Evolutionary conservation across 30 jellyfish, hydroid and myxozoan species (phyloP).

Genomic region (Chrysaora quinquecirrha): DNA sequence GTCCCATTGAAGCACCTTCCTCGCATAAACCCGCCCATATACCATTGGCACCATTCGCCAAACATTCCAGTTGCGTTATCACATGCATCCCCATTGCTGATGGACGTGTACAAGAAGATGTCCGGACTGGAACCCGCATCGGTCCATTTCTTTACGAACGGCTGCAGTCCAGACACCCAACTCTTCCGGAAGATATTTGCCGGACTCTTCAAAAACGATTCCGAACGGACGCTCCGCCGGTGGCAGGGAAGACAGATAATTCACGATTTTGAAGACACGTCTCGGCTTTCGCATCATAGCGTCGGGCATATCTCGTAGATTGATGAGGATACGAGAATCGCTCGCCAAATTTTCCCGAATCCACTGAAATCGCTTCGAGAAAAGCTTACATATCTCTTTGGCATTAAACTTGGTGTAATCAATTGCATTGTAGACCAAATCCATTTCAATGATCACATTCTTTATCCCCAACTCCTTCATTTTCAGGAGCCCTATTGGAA

Average conservation of each 20-base stretch:
- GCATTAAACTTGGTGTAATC: slow-evolving; percentile 51
- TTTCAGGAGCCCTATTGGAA: slow-evolving; percentile 78
- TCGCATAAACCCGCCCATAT: slow-evolving; percentile 84
- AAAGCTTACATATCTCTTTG: slow-evolving; percentile 32
- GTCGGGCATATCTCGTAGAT: slow-evolving; percentile 74
- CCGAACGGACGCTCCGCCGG: slow-evolving; percentile 67
- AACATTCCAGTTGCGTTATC: slow-evolving; percentile 51
- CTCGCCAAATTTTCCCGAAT: slow-evolving; percentile 50
- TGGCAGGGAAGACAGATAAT: slow-evolving; percentile 71
- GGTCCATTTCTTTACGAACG: slow-evolving; percentile 74
- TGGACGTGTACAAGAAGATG: slow-evolving; percentile 81
- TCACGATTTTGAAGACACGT: slow-evolving; percentile 63
- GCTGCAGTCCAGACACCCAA: slow-evolving; percentile 83
- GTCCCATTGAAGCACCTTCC: slow-evolving; percentile 87
- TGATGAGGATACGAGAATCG: slow-evolving; percentile 53
- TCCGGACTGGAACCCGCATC: slow-evolving; percentile 73
- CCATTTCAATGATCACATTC: slow-evolving; percentile 69
- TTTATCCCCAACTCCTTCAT: slow-evolving; percentile 68
- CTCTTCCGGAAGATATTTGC: slow-evolving; percentile 75
- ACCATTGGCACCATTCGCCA: slow-evolving; percentile 83
- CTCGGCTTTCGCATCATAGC: slow-evolving; percentile 75
- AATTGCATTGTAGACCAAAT: slow-evolving; percentile 59
- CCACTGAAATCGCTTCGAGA: slow-evolving; percentile 67
- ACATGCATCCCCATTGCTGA: slow-evolving; percentile 83
- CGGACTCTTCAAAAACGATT: slow-evolving; percentile 65